Percentiles rank a stretch among this genome's conserved stretches.
Evolutionary conservation across 92 coral and sea anemone genomes (phyloP).

Genomic region (Zoanthus sociatus): DNA sequence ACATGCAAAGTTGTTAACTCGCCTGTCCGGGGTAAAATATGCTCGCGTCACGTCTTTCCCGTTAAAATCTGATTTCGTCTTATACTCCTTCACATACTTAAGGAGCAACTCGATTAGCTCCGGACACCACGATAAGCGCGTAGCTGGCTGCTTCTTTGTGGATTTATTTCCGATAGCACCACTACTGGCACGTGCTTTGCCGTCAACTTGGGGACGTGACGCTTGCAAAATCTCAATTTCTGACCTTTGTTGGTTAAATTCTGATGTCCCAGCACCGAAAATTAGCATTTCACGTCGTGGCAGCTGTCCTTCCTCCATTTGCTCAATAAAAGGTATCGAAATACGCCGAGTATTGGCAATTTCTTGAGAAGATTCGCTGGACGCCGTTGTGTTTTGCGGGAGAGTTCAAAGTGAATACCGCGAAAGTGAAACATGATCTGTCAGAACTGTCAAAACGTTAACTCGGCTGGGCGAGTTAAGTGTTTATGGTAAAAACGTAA

Average conservation of each 20-base stretch:
- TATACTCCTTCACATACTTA: neutral
- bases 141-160: neutral
- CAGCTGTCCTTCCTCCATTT: slow-evolving; percentile 21
- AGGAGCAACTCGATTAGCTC: neutral
- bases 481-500: no score
- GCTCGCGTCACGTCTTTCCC: no score
- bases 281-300: neutral
- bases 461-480: no score
- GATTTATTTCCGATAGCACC: neutral
- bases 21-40: no score
- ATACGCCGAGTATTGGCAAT: neutral
- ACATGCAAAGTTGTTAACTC: no score
- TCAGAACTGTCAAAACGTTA: no score
- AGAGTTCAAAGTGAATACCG: neutral
- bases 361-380: neutral
- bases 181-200: slow-evolving; percentile 4
- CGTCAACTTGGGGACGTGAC: neutral
- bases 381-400: slow-evolving; percentile 2
- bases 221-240: neutral
- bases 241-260: neutral
- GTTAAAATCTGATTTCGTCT: no score
- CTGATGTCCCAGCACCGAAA: slow-evolving; percentile 11
- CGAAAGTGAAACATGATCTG: no score
- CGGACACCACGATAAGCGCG: neutral
- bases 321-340: neutral